Conservation (phyloP, 2,888 invertebrate genomes). For the Abscondita cerata region DNA sequence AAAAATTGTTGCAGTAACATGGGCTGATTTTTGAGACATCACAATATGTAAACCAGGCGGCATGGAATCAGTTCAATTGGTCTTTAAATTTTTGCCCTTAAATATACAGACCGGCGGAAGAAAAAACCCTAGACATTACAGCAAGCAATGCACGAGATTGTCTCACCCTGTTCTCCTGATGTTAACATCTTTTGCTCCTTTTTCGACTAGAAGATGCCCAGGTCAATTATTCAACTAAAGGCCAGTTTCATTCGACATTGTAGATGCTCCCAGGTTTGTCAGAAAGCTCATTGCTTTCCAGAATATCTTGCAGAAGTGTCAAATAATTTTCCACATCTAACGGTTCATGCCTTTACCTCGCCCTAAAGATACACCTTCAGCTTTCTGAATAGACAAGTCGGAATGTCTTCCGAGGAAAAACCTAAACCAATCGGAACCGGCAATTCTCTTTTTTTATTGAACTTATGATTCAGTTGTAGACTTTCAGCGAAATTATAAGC, state of each 20-base stretch:
- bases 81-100: neutral
- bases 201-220: constrained; percentile 38
- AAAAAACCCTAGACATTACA: neutral
- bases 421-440: no score
- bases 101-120: neutral
- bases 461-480: constrained; percentile 8
- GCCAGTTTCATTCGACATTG: constrained; percentile 42
- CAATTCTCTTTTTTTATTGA: constrained; percentile 40
- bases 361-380: constrained; percentile 44
- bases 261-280: constrained; percentile 37
- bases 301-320: constrained; percentile 19
- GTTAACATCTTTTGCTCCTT: constrained; percentile 39
- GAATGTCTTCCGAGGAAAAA: no score
- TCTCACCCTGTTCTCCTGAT: neutral
- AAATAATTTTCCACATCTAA: constrained; percentile 34
- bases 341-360: constrained; percentile 37
- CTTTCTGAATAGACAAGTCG: no score
- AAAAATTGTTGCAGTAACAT: no score
- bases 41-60: constrained; percentile 24
- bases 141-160: neutral
- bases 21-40: constrained; percentile 45
- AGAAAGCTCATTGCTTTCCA: constrained; percentile 28
- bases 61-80: neutral
- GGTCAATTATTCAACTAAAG: constrained; percentile 30
- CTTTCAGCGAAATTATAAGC: no score